A percentile compares a stretch with the other conserved stretches of the same genome.
Evolutionary conservation across 2,888 invertebrate species (phyloP).

Genomic region (Azorinus chamasolen): DNA sequence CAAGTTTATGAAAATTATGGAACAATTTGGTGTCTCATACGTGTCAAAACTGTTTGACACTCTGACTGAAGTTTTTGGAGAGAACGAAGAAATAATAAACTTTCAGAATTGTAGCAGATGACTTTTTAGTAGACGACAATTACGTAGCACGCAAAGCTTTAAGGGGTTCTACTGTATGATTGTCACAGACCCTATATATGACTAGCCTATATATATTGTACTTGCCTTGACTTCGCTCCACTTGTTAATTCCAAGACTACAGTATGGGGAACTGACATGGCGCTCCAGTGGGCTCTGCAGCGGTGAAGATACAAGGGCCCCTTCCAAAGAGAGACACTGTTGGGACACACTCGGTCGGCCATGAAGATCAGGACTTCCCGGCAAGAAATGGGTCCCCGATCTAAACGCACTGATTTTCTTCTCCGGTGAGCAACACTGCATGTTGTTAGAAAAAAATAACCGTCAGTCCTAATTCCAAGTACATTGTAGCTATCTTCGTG

Average conservation of each 20-base stretch:
- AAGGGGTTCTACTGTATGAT: too few species aligned
- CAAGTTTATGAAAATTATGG: too few species aligned
- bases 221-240: constrained; percentile 1
- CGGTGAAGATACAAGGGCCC: constrained; percentile 31
- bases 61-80: too few species aligned
- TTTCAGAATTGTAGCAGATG: too few species aligned
- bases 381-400: constrained; percentile 1
- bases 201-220: not conserved
- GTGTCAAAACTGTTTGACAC: too few species aligned
- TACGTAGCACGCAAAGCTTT: too few species aligned
- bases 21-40: too few species aligned
- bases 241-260: not conserved
- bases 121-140: too few species aligned
- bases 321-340: constrained; percentile 19
- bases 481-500: not conserved
- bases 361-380: not conserved
- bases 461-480: not conserved
- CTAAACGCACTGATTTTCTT: constrained; percentile 11
- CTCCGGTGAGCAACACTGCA: constrained; percentile 26
- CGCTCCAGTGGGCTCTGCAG: constrained; percentile 30
- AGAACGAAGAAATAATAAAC: too few species aligned
- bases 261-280: constrained; percentile 3
- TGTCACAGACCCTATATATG: too few species aligned
- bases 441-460: not conserved
- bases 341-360: constrained; percentile 8